Base-by-base conservation (phyloP, 2,113 vertebrate species). In the Sceloporus tristichus region DNA sequence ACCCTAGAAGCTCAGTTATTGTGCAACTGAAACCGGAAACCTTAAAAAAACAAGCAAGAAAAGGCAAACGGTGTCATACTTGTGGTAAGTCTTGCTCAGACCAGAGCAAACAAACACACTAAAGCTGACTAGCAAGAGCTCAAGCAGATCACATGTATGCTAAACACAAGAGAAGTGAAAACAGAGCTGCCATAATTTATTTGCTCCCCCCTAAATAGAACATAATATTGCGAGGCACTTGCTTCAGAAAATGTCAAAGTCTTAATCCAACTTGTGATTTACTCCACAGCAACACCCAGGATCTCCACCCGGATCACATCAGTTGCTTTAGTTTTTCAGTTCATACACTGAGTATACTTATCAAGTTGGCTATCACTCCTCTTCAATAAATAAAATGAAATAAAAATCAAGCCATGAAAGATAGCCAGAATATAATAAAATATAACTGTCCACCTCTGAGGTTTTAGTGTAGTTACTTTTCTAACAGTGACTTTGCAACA, bases 1-100 rank as follows among this genome's bases (percentile, higher is more conserved):
- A 83, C 29, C 19, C 23, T 68, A 53, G 81, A 68, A 68, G 80
- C 42, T 77, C 62, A 70, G 29, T 83, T 77, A 84, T 88, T 88
- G 81, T 77, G 62, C 62, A 87, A 87, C 79, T 66, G 74, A 88
- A 88, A 88, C 59, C 42, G n/a, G 70, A 78, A 68, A 68, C 65
- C 42, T 48, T 27, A 77, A 78, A 66, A 70, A 38, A 68, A 59
- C 71, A 76, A 77, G 42, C 21, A 25, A 27, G 59, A 38, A 66
- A 76, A 76, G 82, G 40, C 19, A 34, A 82, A 76, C 66, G 18
- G 74, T 68, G 73, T 71, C 38, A 25, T 48, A n/a, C 56, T 18
- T 77, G 59, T 29, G 70, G 65, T 62, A 66, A 82, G 29, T 76
- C 71, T 59, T 23, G 29, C 29, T 76, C 27, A 48, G 19, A 82